phyloP scores from a whole-genome alignment of 2,797 vertebrate species.

The Aldrovandia affinis region DNA sequence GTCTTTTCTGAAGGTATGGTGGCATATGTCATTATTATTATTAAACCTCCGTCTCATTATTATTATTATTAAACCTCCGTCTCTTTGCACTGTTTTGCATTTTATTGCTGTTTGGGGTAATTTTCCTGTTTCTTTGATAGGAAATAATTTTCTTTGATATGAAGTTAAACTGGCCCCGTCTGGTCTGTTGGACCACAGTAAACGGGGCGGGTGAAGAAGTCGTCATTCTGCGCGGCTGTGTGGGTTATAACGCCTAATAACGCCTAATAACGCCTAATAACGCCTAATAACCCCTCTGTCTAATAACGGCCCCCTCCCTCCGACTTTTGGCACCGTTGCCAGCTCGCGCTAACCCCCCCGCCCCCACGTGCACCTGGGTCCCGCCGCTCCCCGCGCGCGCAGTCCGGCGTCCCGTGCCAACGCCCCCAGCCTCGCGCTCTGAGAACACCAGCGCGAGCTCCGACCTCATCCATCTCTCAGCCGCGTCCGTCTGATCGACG shows the following conservation, averaged over 20 bases:
- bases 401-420: conserved; percentile 18
- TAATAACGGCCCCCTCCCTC: conserved; percentile 43
- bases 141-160: background rate
- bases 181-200: background rate
- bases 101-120: background rate
- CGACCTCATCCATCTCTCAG: conserved; percentile 42
- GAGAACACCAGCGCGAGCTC: conserved; percentile 46
- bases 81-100: background rate
- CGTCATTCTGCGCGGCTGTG: background rate
- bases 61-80: no score
- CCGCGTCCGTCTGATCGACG: conserved; percentile 42
- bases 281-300: no score
- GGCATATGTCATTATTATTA: no score
- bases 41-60: no score
- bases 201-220: background rate
- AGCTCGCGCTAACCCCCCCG: conserved; percentile 51
- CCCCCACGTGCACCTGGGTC: conserved; percentile 39
- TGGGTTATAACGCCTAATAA: background rate
- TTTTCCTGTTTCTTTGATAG: background rate
- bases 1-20: no score
- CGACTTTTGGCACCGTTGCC: conserved; percentile 57
- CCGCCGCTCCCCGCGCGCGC: conserved; percentile 21
- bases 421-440: conserved; percentile 34
- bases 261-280: conserved; percentile 44
- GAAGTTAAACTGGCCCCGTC: background rate